Evolutionary conservation across 2,113 vertebrate genomes (phyloP).

Genomic region (Alethe diademata): DNA sequence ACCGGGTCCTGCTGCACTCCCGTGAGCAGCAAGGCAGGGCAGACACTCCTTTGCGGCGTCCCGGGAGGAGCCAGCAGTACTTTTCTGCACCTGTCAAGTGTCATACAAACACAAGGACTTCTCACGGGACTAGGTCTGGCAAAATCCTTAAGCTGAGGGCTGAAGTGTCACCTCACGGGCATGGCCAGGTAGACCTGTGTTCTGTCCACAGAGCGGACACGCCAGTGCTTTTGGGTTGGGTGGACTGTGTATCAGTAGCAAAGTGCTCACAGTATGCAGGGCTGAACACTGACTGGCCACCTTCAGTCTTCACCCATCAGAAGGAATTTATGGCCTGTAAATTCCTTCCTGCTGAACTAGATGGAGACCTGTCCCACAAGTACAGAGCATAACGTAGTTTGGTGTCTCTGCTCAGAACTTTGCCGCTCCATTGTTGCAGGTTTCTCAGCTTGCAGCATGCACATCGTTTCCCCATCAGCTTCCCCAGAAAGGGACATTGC

Average conservation of each 20-base stretch:
- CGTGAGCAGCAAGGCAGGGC: neutral
- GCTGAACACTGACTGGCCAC: neutral
- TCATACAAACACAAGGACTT: neutral
- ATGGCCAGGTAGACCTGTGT: neutral
- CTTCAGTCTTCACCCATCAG: neutral
- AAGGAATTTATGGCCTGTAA: neutral
- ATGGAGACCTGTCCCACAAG: neutral
- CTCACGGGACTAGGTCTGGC: neutral
- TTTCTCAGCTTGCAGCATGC: neutral
- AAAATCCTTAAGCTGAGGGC: neutral
- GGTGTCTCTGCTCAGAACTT: neutral
- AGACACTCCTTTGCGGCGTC: accelerated
- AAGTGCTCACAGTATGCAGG: accelerated
- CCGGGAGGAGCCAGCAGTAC: neutral
- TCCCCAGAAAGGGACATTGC: neutral
- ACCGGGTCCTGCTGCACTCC: neutral
- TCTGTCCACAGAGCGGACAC: accelerated
- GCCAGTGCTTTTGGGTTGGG: neutral
- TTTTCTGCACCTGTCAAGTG: neutral
- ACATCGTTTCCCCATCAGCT: neutral
- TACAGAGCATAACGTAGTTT: neutral
- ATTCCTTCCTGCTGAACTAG: neutral
- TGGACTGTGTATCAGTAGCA: neutral
- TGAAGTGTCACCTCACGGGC: neutral
- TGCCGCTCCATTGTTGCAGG: neutral